Conservation (phyloP, 2,113 vertebrate genomes). For the Empidonax alnorum region DNA sequence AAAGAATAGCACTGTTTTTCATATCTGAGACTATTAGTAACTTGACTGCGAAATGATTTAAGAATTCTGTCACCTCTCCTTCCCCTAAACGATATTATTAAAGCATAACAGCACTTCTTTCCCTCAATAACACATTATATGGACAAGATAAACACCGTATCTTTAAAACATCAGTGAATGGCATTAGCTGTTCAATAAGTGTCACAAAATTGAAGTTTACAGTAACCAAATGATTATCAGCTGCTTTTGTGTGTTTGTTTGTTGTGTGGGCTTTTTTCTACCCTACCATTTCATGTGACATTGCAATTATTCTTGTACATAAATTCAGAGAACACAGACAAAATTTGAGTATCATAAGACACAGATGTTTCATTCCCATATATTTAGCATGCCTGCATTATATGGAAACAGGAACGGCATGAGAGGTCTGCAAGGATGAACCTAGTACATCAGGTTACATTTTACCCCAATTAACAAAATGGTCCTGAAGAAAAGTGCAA, state of each 20-base stretch:
- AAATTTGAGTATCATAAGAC: background rate
- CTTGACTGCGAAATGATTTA: background rate
- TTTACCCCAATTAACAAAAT: background rate
- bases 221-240: conserved; percentile 5
- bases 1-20: background rate
- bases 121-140: background rate
- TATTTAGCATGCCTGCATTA: background rate
- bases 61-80: background rate
- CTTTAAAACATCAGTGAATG: background rate
- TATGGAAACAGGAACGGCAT: background rate
- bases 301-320: background rate
- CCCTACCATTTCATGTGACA: background rate
- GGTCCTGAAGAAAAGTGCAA: background rate
- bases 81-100: background rate
- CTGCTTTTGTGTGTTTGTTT: background rate
- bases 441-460: background rate
- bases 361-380: background rate
- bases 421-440: background rate
- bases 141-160: background rate
- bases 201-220: background rate
- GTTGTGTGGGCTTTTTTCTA: background rate
- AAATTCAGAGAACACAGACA: background rate
- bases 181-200: background rate
- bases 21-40: background rate
- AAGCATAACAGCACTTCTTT: background rate